phyloP scores from a whole-genome alignment of 2,113 vertebrate genomes.

The Ciconia boyciana region DNA sequence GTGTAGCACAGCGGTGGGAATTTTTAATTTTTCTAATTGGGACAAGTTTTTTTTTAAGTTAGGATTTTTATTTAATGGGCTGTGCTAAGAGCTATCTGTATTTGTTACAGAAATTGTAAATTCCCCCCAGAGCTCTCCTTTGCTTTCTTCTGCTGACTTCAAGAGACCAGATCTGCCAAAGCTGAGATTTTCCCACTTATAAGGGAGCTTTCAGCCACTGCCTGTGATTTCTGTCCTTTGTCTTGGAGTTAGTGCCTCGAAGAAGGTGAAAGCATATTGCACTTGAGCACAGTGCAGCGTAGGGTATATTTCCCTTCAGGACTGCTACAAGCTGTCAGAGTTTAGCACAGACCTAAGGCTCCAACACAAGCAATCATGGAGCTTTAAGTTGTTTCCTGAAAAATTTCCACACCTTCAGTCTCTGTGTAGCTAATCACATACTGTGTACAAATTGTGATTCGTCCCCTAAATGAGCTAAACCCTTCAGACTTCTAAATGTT shows the following conservation, averaged over 20 bases:
- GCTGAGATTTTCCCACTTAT: not conserved
- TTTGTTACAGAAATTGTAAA: not conserved
- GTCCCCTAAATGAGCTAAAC: not conserved
- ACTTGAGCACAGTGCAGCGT: not conserved
- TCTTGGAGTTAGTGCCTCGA: not conserved
- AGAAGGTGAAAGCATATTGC: not conserved
- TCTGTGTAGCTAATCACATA: not conserved
- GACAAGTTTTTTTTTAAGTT: not conserved
- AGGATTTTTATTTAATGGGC: not conserved
- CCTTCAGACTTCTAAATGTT: not conserved
- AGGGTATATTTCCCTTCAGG: not conserved
- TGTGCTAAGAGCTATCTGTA: not conserved
- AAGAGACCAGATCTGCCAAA: not conserved
- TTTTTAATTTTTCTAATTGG: not conserved
- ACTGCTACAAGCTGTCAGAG: not conserved
- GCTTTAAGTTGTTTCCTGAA: not conserved
- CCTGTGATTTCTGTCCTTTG: not conserved
- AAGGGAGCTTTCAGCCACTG: not conserved
- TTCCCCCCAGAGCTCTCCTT: not conserved
- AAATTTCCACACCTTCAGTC: not conserved
- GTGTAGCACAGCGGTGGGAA: rapidly evolving
- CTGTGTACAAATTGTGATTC: not conserved
- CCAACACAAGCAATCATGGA: not conserved
- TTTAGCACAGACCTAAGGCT: not conserved
- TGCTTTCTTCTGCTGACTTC: not conserved